These are phyloP conservation scores for Chamaedrilus cognettii DNA, from an alignment of 2,888 invertebrate genomes.

Conservation along the genomic window DNA sequence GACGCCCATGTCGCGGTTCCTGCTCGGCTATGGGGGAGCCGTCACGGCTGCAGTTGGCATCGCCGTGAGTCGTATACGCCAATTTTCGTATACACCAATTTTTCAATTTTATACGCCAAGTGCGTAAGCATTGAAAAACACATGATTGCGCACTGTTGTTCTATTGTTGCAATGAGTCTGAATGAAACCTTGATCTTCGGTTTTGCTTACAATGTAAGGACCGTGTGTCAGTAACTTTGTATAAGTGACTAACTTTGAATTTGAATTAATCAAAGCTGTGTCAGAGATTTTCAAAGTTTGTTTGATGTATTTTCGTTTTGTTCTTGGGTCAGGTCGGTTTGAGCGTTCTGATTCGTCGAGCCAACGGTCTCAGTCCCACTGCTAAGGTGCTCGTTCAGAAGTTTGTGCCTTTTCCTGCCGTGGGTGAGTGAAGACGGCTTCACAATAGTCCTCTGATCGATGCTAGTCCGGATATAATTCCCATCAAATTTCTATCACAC, in stretches of 20 bases:
- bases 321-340: slow-evolving; percentile 58
- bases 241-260: too few relatives aligned
- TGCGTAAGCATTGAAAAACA: too few relatives aligned
- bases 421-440: slow-evolving; percentile 45
- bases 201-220: too few relatives aligned
- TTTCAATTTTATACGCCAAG: too few relatives aligned
- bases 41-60: slow-evolving; percentile 61
- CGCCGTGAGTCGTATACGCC: slow-evolving; percentile 51
- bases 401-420: slow-evolving; percentile 61
- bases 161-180: too few relatives aligned
- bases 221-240: too few relatives aligned
- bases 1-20: slow-evolving; percentile 58
- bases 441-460: neutral
- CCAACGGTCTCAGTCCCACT: slow-evolving; percentile 53
- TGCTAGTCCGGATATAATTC: neutral
- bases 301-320: too few relatives aligned
- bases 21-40: slow-evolving; percentile 62
- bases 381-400: slow-evolving; percentile 59
- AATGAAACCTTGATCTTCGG: too few relatives aligned
- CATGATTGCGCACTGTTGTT: too few relatives aligned
- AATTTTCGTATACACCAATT: neutral
- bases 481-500: too few relatives aligned
- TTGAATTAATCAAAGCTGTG: too few relatives aligned
- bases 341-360: slow-evolving; percentile 52
- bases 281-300: too few relatives aligned